These are phyloP conservation scores for Marcusenius ussheri DNA, from an alignment of 2,113 vertebrate genomes.

Conservation along the genomic window DNA sequence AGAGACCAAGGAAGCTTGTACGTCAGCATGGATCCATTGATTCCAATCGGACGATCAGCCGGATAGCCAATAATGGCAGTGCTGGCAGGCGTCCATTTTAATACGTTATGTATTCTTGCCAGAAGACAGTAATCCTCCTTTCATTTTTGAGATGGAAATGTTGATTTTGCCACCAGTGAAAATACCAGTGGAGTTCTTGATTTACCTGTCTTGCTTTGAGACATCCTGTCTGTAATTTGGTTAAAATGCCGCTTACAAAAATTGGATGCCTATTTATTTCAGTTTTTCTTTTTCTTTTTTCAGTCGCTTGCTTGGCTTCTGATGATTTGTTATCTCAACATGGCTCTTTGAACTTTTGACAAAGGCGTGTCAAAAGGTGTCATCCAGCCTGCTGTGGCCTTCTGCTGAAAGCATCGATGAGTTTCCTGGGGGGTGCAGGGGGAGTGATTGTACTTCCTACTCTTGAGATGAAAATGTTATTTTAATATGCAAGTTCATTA, in stretches of 20 bases:
- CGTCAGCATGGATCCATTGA: slow-evolving; percentile 1
- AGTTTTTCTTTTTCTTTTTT: background rate
- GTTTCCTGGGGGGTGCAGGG: background rate
- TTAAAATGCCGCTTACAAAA: background rate
- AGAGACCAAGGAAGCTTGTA: slow-evolving; percentile 21
- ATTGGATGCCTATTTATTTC: background rate
- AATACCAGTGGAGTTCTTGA: background rate
- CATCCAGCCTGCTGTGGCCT: background rate
- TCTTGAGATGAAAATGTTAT: background rate
- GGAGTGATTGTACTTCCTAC: background rate
- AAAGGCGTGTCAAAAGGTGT: background rate
- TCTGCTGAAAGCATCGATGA: background rate
- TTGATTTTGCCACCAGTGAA: background rate
- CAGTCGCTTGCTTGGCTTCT: slow-evolving; percentile 21
- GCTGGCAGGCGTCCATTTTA: background rate
- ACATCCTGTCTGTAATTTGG: background rate
- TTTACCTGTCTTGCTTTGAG: background rate
- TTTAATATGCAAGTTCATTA: background rate
- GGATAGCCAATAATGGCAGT: background rate
- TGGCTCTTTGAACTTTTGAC: background rate
- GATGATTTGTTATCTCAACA: slow-evolving; percentile 17
- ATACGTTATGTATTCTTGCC: background rate
- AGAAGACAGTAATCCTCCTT: background rate
- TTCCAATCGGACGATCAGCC: slow-evolving; percentile 9
- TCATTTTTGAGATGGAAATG: background rate